Evolutionary conservation across 2,797 vertebrate genomes (phyloP).

Genomic region (Cuniculus paca): DNA sequence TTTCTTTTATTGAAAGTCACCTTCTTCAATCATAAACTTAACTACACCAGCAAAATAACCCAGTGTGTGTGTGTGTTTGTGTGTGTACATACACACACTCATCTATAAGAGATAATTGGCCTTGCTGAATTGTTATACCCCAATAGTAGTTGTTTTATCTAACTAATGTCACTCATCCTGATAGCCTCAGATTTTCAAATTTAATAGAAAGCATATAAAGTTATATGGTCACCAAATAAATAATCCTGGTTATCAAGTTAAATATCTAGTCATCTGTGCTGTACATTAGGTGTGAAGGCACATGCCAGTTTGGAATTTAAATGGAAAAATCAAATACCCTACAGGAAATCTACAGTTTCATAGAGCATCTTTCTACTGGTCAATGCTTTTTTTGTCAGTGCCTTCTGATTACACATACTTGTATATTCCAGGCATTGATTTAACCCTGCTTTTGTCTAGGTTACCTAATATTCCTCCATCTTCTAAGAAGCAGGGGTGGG

Average conservation of each 20-base stretch:
- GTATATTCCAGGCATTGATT: conserved; percentile 67
- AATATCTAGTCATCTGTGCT: conserved; percentile 73
- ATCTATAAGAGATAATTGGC: background rate
- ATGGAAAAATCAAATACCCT: conserved; percentile 72
- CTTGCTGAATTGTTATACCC: background rate
- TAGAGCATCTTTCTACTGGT: conserved; percentile 69
- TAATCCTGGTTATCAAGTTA: conserved; percentile 74
- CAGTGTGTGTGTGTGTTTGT: background rate
- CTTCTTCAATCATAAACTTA: conserved; percentile 44
- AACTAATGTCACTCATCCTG: conserved; percentile 71
- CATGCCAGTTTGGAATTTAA: conserved; percentile 76
- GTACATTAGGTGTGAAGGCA: conserved; percentile 75
- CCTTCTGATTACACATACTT: conserved; percentile 72
- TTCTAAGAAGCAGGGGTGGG: conserved; percentile 65
- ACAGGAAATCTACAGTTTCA: conserved; percentile 73
- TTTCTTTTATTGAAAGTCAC: conserved; percentile 35
- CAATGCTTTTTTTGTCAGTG: conserved; percentile 69
- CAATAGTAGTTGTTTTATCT: conserved; percentile 77
- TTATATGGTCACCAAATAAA: conserved; percentile 64
- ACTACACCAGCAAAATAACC: background rate
- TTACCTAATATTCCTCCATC: conserved; percentile 72
- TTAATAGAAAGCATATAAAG: conserved; percentile 77
- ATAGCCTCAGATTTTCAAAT: conserved; percentile 79
- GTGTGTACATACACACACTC: background rate
- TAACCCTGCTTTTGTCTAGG: conserved; percentile 74